Base-by-base conservation (phyloP, 2,888 invertebrate species). In the Cecidostiba fungosa region DNA sequence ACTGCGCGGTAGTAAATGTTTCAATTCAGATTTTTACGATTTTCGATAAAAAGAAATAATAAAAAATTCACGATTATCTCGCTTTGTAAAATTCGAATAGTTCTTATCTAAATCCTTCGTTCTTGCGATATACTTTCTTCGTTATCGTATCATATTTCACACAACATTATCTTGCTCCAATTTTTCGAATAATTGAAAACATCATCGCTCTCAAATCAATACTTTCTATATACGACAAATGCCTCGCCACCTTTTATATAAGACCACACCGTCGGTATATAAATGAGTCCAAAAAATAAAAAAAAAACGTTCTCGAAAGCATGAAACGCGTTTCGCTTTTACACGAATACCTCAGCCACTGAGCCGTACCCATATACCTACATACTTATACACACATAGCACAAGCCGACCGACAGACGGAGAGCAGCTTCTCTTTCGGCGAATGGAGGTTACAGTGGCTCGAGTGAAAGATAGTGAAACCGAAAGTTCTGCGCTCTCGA, bases 381-480 rank as follows among this genome's bases (percentile, higher is more conserved):
- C 19, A 50, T 19, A 50, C 19, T 19, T 16, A 3, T 19, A 16
- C 19, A 50, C 19, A 50, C 19, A 50, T 50, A 50, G 50, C 16
- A 19, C 16, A 16, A 8, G 10, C 14, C n/a, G 47, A 50, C 14
- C 14, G 54, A 59, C 54, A 59, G 54, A 59, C n/a, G 23, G n/a
- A n/a, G 50, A 50, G 50, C 62, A 66, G 29, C 66, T 29, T 66
- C 69, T 39, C 78, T 23, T 39, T 59, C n/a, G n/a, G 70, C 54
- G 87, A 89, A 90, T 89, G 85, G 90, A 89, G 90, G 89, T 89
- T 90, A 88, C 87, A 29, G n/a, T 23, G 79, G 72, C 39, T 39
- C 87, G 86, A 90, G 91, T 89, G 90, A 90, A 90, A 91, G 90
- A 91, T 89, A 82, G 86, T 90, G 90, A 93, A 93, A 92, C 89